A percentile compares a stretch with the other conserved stretches of the same genome.
Evolutionary conservation across 2,113 vertebrate genomes (phyloP).

Genomic region (Riparia riparia): DNA sequence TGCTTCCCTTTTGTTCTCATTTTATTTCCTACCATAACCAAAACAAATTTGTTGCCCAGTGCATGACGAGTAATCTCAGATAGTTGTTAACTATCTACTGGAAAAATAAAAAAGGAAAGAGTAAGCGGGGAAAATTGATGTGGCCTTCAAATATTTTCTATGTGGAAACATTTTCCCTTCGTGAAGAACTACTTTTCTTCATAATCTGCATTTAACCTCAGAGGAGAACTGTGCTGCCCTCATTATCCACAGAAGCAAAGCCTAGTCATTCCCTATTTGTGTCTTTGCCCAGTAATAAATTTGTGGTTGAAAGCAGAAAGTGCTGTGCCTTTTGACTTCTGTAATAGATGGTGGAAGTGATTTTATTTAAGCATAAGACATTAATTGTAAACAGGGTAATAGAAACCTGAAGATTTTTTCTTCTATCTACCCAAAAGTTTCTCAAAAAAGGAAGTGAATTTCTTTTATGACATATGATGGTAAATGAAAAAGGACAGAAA

Average conservation of each 20-base stretch:
- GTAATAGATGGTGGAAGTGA: neutral
- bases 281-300: neutral
- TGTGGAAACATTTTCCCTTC: neutral
- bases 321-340: neutral
- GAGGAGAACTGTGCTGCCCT: neutral
- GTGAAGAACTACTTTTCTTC: neutral
- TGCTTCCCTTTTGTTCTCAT: neutral
- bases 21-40: neutral
- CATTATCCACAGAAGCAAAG: neutral
- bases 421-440: neutral
- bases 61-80: neutral
- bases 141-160: neutral
- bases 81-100: neutral
- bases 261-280: neutral
- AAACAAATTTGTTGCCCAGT: neutral
- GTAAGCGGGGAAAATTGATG: neutral
- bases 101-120: accelerated
- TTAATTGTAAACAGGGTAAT: neutral
- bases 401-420: neutral
- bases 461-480: neutral
- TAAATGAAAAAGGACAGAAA: neutral
- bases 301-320: neutral
- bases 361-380: neutral
- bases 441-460: neutral
- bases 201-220: neutral